Conservation (phyloP, 2,797 vertebrate species). For the Pantherophis vulpinus region DNA sequence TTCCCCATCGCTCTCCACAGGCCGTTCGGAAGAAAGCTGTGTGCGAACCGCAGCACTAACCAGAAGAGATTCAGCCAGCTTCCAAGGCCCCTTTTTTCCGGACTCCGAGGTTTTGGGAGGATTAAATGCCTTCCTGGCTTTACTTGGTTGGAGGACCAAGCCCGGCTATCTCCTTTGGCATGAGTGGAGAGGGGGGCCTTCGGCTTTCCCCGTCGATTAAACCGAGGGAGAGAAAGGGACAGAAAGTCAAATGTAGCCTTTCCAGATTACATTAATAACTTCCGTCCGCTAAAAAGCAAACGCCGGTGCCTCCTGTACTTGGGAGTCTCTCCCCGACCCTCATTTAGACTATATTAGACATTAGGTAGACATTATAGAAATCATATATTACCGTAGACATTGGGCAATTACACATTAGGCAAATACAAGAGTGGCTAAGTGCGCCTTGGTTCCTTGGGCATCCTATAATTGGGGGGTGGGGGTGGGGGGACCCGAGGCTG, state of each 20-base stretch:
- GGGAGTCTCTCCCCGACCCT: not conserved
- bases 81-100: too few relatives aligned
- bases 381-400: not conserved
- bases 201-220: too few relatives aligned
- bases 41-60: not conserved
- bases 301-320: too few relatives aligned
- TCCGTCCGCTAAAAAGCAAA: not conserved
- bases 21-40: not conserved
- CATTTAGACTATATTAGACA: not conserved
- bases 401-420: not conserved
- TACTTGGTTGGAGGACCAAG: not conserved
- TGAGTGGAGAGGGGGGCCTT: not conserved
- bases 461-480: not conserved
- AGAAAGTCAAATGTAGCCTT: not conserved
- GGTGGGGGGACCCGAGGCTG: accelerated
- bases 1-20: not conserved
- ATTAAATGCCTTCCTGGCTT: not conserved
- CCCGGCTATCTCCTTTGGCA: not conserved
- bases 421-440: not conserved
- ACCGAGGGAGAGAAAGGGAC: not conserved
- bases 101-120: not conserved
- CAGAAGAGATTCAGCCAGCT: not conserved
- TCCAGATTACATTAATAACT: not conserved
- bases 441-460: not conserved
- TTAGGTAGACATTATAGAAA: not conserved